Conservation (phyloP, 2,113 vertebrate species). For the Oreochromis spilurus region DNA sequence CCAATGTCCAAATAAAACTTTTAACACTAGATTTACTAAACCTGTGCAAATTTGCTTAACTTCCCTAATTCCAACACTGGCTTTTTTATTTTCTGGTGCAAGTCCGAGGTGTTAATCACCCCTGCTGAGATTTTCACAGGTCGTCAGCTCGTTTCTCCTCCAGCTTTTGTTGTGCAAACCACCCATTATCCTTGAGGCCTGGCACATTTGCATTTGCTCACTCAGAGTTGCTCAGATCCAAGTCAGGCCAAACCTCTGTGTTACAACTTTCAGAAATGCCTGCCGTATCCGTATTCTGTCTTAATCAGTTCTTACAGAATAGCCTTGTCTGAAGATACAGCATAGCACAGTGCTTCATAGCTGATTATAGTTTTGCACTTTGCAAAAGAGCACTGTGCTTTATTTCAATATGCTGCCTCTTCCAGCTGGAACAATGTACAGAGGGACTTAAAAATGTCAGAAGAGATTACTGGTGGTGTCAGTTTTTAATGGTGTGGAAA, state of each 20-base stretch:
- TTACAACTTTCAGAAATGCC: too few species aligned
- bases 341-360: neutral
- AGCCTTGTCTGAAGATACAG: neutral
- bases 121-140: too few species aligned
- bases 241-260: too few species aligned
- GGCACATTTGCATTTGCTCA: too few species aligned
- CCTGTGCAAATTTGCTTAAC: too few species aligned
- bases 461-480: neutral
- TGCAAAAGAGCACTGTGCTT: neutral
- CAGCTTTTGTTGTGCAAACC: too few species aligned
- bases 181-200: too few species aligned
- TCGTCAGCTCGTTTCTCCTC: too few species aligned
- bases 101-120: too few species aligned
- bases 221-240: too few species aligned
- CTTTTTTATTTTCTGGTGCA: too few species aligned
- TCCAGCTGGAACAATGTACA: conserved; percentile 3
- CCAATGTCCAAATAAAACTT: neutral
- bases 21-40: neutral
- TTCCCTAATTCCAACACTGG: too few species aligned
- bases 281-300: neutral
- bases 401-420: neutral
- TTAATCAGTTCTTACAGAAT: neutral
- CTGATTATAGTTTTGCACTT: neutral
- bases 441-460: conserved; percentile 1
- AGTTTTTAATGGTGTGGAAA: neutral